Base-by-base conservation (phyloP, 2,888 invertebrate genomes). In the Alcis repandata region DNA sequence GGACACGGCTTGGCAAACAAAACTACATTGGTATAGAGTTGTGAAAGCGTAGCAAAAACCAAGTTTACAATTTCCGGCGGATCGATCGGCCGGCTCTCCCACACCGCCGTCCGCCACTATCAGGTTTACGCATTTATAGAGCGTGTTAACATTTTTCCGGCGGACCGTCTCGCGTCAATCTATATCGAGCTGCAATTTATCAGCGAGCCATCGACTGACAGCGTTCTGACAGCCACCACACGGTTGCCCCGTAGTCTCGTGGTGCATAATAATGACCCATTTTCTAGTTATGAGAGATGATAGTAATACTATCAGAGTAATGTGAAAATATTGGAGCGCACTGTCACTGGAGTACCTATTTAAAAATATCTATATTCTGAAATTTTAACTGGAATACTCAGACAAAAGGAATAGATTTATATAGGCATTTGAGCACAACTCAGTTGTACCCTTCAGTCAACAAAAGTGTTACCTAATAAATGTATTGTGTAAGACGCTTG, bases 141-240 rank as follows among this genome's bases (percentile, higher is more conserved):
- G 51, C 38, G 51, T 58, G 63, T 58, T 63, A 54, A 51, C 62
- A 62, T 62, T 57, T 48, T 52, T 57, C 51, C 63, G 38, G 58
- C 57, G 57, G 56, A 58, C 58, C 40, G 41, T 41, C 49, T 36
- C 59, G 48, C 71, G 76, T 76, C 74, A 67, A 56, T 68, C 60
- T 68, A 65, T 67, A 69, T 77, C 70, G 66, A 68, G 68, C 64
- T 63, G 77, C 74, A 77, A 77, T 78, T 74, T 77, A 72, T 77
- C 79, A 77, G 63, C 62, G 71, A 69, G 57, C 54, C 72, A 74
- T 69, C 61, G 69, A 15, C 43, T 56, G 49, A 45, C 53, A 15
- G 53, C 63, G 66, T 40, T 43, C 8, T 20, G 52, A 52, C 40
- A 53, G 53, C n/a, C 40, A 17, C 33, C 57, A 33, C 40, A 27